Base-by-base conservation (phyloP, 1,140 invertebrate genomes). In the Muscidifurax raptorellus region DNA sequence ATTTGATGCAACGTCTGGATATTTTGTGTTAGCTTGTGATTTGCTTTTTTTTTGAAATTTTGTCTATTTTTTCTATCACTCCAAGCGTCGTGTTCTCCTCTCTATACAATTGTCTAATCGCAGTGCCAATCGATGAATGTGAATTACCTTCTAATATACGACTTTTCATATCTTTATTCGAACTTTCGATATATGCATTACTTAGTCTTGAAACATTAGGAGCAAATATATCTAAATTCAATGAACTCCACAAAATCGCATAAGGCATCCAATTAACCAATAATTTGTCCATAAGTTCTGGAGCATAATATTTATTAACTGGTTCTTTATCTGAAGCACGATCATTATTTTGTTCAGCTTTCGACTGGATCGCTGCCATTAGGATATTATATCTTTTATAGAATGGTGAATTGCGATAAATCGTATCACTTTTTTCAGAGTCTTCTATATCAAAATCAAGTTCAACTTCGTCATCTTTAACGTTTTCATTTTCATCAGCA, bases 111-210 rank as follows among this genome's bases (percentile, higher is more conserved):
- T 85, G 30, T 22, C 75, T 27, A 6, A 82, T 18, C 32, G 44
- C n/a, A 13, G 30, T 18, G n/a, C 30, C 72, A 18, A 82, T 85
- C 9, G 69, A 75, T 1, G 30, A 27, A 3, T 64, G 25, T 4
- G 80, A 64, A 13, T 25, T 66, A n/a, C 52, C 67, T 59, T 82
- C 9, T 4, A 81, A 71, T 1, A 81, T 72, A 4, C 40, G 18
- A 0, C 72, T 9, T 84, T 86, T 86, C 5, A 84, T 78, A 10
- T 44, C 52, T 64, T 72, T 69, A 32, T 81, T 59, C 2, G n/a
- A 69, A 36, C 78, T 77, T 72, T 86, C 78, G 3, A 86, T 75
- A 59, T 82, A 86, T 1, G 82, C 82, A 52, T 86, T 86, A n/a
- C 47, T 84, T 9, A 86, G n/a, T 82, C 82, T 30, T 40, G 85